Conservation (phyloP, 2,888 invertebrate species). For the Monochamus alternatus region DNA sequence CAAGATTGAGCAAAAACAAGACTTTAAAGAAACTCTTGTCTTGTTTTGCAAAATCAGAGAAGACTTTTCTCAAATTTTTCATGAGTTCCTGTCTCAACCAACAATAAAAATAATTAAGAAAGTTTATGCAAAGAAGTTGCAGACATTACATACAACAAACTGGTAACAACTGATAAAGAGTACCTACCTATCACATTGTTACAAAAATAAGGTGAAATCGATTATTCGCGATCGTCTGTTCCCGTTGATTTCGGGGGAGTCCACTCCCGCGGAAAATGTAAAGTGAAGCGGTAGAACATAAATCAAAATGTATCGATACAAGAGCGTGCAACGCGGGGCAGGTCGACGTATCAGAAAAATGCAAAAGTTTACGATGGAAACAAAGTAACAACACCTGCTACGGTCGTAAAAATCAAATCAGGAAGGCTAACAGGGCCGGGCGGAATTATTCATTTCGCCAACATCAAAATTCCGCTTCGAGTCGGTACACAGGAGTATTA, state of each 20-base stretch:
- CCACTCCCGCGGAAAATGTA: constrained; percentile 16
- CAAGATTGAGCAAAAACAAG: no score
- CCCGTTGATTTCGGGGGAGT: constrained; percentile 9
- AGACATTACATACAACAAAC: no score
- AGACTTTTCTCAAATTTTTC: no score
- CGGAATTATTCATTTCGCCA: constrained; percentile 34
- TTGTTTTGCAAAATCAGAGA: no score
- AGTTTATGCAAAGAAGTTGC: no score
- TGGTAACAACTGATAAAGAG: no score
- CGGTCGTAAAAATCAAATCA: constrained; percentile 52
- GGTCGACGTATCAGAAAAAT: constrained; percentile 45
- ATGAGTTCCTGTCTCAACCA: no score
- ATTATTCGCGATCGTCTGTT: constrained; percentile 2
- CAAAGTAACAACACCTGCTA: constrained; percentile 51
- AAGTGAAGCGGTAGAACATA: constrained; percentile 27
- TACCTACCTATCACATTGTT: no score
- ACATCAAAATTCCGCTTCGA: constrained; percentile 15
- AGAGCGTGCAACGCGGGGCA: constrained; percentile 9
- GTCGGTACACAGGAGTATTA: constrained; percentile 1
- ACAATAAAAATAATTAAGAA: no score
- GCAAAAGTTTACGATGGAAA: constrained; percentile 57
- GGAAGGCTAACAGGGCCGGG: constrained; percentile 27
- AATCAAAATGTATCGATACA: constrained; percentile 32
- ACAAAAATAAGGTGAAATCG: no score
- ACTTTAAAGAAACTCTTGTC: no score